phyloP scores from a whole-genome alignment of 2,888 invertebrate species.

The Eremobia ochroleuca region DNA sequence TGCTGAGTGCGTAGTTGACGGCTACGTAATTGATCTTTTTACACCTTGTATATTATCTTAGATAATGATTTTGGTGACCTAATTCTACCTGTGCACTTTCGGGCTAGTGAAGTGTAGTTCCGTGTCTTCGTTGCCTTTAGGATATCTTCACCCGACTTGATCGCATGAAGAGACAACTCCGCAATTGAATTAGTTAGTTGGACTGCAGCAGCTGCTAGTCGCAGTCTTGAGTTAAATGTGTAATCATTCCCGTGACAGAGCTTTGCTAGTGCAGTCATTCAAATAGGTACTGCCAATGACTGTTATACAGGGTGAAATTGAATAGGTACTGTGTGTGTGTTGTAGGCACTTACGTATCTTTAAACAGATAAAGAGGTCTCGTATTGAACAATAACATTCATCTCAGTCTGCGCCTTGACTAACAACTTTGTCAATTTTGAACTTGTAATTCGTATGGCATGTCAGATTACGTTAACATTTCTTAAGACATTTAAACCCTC shows the following conservation, averaged over 20 bases:
- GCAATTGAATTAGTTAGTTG: slow-evolving; percentile 12
- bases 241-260: neutral
- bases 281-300: neutral
- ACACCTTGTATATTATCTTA: too few relatives aligned
- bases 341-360: too few relatives aligned
- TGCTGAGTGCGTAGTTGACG: too few relatives aligned
- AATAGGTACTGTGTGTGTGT: too few relatives aligned
- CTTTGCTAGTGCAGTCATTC: neutral
- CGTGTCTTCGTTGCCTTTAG: neutral
- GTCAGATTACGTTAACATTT: neutral
- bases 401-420: neutral
- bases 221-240: neutral
- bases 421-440: neutral
- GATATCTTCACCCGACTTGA: slow-evolving; percentile 7
- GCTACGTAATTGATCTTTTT: too few relatives aligned
- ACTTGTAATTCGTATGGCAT: neutral
- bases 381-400: neutral
- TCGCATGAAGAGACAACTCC: slow-evolving; percentile 16
- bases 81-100: neutral
- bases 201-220: neutral
- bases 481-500: neutral
- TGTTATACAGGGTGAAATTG: neutral
- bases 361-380: neutral
- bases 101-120: neutral
- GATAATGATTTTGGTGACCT: neutral